These are phyloP conservation scores for Drosophila bifasciata DNA, from an alignment of 1,140 invertebrate species.

Conservation along the genomic window DNA sequence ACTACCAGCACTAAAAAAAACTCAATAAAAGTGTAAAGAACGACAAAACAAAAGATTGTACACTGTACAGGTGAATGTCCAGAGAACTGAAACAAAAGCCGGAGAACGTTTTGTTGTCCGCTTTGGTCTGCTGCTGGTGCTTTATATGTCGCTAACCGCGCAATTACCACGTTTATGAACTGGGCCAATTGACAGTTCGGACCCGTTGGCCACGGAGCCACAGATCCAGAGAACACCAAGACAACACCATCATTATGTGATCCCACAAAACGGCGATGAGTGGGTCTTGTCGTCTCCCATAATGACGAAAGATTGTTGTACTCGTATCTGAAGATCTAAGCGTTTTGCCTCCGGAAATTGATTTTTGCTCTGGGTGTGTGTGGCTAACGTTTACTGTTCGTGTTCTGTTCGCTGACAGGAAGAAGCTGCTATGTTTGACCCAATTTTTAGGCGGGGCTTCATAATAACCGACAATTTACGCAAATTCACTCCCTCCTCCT, in stretches of 20 bases:
- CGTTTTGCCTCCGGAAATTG: constrained; percentile 64
- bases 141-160: constrained; percentile 71
- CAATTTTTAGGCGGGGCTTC: constrained; percentile 34
- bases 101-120: constrained; percentile 47
- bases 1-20: constrained; percentile 18
- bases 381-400: constrained; percentile 25
- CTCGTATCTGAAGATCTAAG: constrained; percentile 9
- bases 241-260: constrained; percentile 40
- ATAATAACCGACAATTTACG: constrained; percentile 51
- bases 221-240: constrained; percentile 12
- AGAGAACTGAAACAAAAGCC: constrained; percentile 37
- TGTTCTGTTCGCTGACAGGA: constrained; percentile 39
- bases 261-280: constrained; percentile 27
- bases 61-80: constrained; percentile 28
- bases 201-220: constrained; percentile 21
- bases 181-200: constrained; percentile 72
- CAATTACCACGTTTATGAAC: constrained; percentile 78
- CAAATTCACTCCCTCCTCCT: constrained; percentile 38
- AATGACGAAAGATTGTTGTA: constrained; percentile 45
- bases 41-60: constrained; percentile 15
- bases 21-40: constrained; percentile 43
- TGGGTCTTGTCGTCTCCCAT: constrained; percentile 29
- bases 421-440: constrained; percentile 46
- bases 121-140: constrained; percentile 24
- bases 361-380: constrained; percentile 32